Evolutionary conservation across 2,113 vertebrate species (phyloP).

Genomic region (Passer montanus): DNA sequence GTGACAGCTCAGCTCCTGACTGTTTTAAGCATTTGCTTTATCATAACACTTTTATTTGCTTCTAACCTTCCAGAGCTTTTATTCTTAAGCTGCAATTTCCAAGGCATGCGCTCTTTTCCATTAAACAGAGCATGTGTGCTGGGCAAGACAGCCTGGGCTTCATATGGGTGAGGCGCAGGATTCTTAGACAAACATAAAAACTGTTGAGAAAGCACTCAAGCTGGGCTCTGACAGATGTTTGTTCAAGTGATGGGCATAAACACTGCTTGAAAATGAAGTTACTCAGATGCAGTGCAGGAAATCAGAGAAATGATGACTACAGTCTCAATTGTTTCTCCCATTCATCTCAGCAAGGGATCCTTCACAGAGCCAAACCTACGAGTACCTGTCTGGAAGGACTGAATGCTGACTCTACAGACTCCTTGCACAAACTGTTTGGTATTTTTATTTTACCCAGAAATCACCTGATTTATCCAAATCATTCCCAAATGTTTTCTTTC

Average conservation of each 20-base stretch:
- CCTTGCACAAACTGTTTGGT: background rate
- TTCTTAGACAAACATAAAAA: background rate
- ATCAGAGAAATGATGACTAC: background rate
- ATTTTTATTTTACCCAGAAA: background rate
- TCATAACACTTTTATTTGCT: conserved; percentile 36
- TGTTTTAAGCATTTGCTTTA: conserved; percentile 18
- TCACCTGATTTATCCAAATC: background rate
- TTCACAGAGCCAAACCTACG: background rate
- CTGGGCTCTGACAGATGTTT: background rate
- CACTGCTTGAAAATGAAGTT: accelerated
- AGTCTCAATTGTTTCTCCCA: background rate
- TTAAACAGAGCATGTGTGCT: background rate
- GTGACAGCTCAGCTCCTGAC: background rate
- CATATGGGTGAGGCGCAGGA: accelerated
- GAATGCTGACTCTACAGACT: background rate
- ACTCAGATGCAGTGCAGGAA: background rate
- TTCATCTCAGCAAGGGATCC: background rate
- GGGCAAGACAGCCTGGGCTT: background rate
- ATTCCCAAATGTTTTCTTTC: background rate
- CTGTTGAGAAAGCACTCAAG: background rate
- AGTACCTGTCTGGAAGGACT: background rate
- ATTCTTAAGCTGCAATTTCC: background rate
- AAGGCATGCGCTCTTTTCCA: conserved; percentile 17
- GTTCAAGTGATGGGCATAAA: background rate
- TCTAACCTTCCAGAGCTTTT: conserved; percentile 32